Evolutionary conservation across 2,797 vertebrate species (phyloP), one percentile per base, ranked within the genome.

Genomic region (Buphagus erythrorhynchus): DNA sequence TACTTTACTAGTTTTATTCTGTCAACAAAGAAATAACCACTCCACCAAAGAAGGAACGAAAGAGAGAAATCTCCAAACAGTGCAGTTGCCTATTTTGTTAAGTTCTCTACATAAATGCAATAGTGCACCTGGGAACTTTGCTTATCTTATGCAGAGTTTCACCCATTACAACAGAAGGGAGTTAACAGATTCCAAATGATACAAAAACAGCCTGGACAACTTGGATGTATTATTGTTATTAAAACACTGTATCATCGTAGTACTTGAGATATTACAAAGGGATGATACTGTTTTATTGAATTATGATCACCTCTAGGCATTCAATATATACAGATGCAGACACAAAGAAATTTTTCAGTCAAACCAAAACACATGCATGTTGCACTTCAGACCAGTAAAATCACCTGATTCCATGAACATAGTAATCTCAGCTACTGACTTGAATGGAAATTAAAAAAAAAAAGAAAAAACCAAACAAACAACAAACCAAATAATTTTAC

Each of bases 231-330:
- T 62, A 31, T 24, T 72, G 46, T 14, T 82, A 57, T 33, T 75
- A 62, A 79, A 76, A 51, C 42, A 65, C 20, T 74, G 13, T 8
- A 71, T 20, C 49, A 61, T 19, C 35, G n/a, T 0, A 72, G 25
- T 21, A 73, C 13, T 16, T 20, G 13, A 45, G 29, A 36, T 52
- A 74, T 51, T 54, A 79, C 9, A 28, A 16, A 58, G 14, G 15
- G 14, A 28, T 2, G 0, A 66, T 4, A 40, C 0, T 1, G 11
- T 52, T 51, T 63, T 58, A 46, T 11, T 76, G 55, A 69, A 63
- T 28, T 33, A 73, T 6, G 67, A 69, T 31, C 28, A 33, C 6
- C 17, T 51, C 28, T 43, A 77, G 40, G 16, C 24, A 49, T 61
- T 90, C 33, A 67, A 11, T 25, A 43, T 3, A 43, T 7, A 48